Evolutionary conservation across 2,888 invertebrate species (phyloP).

Genomic region (Epistrophe grossulariae): DNA sequence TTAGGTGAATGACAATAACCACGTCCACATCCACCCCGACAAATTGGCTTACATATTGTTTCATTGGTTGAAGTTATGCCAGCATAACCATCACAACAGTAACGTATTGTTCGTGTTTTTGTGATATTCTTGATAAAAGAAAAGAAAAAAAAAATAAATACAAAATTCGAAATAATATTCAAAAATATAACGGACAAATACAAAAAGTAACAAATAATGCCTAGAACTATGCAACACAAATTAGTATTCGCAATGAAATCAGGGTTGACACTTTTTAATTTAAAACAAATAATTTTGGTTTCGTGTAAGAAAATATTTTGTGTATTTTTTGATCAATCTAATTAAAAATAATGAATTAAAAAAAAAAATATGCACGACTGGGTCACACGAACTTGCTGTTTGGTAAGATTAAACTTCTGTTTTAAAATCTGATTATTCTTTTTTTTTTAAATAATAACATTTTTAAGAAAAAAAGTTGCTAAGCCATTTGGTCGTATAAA

Average conservation of each 20-base stretch:
- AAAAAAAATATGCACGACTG: too few species aligned
- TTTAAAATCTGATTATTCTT: too few species aligned
- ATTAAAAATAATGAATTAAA: too few species aligned
- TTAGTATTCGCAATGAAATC: neutral
- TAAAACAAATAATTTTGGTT: too few species aligned
- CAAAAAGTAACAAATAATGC: neutral
- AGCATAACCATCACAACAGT: conserved; percentile 91
- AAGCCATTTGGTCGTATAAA: too few species aligned
- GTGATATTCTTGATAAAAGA: conserved; percentile 86
- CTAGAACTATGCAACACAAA: conserved; percentile 45
- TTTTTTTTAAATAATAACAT: too few species aligned
- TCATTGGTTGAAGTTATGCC: conserved; percentile 84
- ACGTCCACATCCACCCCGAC: conserved; percentile 82
- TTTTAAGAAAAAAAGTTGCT: too few species aligned
- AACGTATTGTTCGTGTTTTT: conserved; percentile 87
- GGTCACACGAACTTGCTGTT: too few species aligned
- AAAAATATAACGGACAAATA: neutral
- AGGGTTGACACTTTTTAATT: conserved; percentile 49
- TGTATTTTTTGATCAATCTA: neutral
- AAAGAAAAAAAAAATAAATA: neutral
- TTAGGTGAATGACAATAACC: conserved; percentile 86
- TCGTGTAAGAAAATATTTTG: too few species aligned
- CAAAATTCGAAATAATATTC: neutral
- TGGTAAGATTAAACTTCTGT: too few species aligned
- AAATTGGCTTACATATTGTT: conserved; percentile 83